Percentiles rank a stretch among this genome's conserved stretches.
These are phyloP conservation scores for Cantharis rufa DNA, from an alignment of 2,888 invertebrate genomes.

Conservation along the genomic window DNA sequence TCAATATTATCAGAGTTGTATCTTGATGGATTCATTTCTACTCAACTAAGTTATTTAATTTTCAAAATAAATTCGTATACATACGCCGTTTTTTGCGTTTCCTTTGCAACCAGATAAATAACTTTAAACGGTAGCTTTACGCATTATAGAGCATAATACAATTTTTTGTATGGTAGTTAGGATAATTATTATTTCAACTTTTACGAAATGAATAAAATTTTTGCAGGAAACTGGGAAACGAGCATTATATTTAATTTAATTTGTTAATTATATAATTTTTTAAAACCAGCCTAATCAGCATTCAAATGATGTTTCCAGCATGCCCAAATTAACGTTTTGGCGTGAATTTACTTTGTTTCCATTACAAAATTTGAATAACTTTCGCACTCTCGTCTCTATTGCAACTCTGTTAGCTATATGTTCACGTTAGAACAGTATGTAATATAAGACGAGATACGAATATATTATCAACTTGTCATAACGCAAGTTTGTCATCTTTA, in stretches of 20 bases:
- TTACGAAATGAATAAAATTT: background rate
- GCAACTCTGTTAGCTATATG: background rate
- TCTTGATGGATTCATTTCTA: too few relatives aligned
- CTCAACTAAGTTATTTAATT: too few relatives aligned
- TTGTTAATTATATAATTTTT: background rate
- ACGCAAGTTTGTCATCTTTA: background rate
- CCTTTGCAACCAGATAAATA: too few relatives aligned
- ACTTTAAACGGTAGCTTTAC: too few relatives aligned
- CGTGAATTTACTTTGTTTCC: background rate
- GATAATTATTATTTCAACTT: too few relatives aligned
- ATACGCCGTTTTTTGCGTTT: too few relatives aligned
- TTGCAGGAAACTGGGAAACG: background rate
- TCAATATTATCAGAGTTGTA: too few relatives aligned
- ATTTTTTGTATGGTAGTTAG: too few relatives aligned
- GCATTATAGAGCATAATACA: background rate
- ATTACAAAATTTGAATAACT: background rate
- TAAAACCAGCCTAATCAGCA: background rate
- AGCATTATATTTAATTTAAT: background rate
- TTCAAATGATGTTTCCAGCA: background rate
- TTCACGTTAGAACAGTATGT: constrained; percentile 10
- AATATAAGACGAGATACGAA: constrained; percentile 23
- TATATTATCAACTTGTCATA: constrained; percentile 12
- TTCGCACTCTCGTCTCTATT: background rate
- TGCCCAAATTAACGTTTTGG: background rate
- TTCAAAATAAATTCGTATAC: too few relatives aligned